Conservation (phyloP, 2,113 vertebrate species). For the Calidris pugnax region DNA sequence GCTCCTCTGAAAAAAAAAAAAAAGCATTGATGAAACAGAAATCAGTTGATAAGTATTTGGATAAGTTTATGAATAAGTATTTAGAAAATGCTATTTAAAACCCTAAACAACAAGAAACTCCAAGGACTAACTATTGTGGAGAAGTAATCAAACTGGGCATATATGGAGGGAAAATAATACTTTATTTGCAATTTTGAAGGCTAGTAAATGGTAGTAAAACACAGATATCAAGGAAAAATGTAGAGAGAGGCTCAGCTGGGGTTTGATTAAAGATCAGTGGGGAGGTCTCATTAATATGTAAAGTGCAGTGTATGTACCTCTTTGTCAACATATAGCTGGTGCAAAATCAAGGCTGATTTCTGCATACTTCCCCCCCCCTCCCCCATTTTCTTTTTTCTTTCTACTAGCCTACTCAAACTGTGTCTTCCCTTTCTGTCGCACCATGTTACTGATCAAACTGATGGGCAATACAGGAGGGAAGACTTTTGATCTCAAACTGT, state of each 20-base stretch:
- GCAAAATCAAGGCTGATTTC: not conserved
- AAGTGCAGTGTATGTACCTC: not conserved
- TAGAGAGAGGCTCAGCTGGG: not conserved
- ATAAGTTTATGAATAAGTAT: not conserved
- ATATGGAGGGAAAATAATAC: not conserved
- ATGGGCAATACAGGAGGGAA: not conserved
- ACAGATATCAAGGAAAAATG: not conserved
- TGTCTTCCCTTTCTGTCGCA: not conserved
- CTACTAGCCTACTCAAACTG: not conserved
- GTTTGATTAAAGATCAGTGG: not conserved
- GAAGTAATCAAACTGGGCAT: not conserved
- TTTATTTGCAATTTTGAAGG: not conserved
- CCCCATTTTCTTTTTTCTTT: not conserved
- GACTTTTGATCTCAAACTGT: not conserved
- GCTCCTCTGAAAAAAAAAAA: not conserved
- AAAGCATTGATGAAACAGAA: not conserved
- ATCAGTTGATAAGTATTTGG: not conserved
- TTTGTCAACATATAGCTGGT: not conserved
- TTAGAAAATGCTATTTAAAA: not conserved
- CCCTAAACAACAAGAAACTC: not conserved
- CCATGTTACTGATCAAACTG: not conserved
- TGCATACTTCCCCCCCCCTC: accelerated
- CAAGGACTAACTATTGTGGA: not conserved
- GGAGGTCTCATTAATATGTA: not conserved
- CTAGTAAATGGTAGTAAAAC: not conserved